phyloP scores from a whole-genome alignment of 1,140 invertebrate species.

The Melipona quadrifasciata region DNA sequence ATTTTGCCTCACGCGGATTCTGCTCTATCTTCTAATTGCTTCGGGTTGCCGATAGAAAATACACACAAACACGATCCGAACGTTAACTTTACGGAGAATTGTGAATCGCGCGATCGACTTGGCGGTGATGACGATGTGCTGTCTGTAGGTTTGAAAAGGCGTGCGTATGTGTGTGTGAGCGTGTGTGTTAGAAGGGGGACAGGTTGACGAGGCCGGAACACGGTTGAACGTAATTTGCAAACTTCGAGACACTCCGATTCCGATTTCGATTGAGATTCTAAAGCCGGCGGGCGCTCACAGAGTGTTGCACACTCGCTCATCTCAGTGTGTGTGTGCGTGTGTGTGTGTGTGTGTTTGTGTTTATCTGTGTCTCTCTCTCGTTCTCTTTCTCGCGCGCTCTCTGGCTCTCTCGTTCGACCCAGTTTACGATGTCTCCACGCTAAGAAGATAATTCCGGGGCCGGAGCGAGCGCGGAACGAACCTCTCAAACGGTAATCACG shows the following conservation, averaged over 20 bases:
- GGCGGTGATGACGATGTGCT: neutral
- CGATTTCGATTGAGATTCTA: slow-evolving; percentile 50
- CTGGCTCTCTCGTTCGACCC: slow-evolving; percentile 49
- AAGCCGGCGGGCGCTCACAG: slow-evolving; percentile 20
- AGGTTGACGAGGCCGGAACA: slow-evolving; percentile 3
- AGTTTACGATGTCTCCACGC: slow-evolving; percentile 38
- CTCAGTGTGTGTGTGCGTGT: neutral
- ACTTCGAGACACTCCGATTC: slow-evolving; percentile 44
- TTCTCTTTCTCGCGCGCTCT: no score
- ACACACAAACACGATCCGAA: neutral
- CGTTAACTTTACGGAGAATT: slow-evolving; percentile 14
- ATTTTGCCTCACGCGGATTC: neutral
- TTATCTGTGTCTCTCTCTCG: no score
- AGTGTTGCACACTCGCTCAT: neutral
- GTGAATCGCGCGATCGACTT: slow-evolving; percentile 32
- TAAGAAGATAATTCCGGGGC: slow-evolving; percentile 54
- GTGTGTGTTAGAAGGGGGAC: neutral
- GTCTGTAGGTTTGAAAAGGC: neutral
- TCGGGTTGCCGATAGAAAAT: slow-evolving; percentile 5
- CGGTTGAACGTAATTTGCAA: slow-evolving; percentile 61
- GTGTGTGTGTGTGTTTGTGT: no score
- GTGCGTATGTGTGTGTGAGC: neutral
- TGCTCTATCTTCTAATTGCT: slow-evolving; percentile 16
- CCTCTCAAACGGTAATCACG: slow-evolving; percentile 40
- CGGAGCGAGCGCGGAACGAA: neutral